These are phyloP conservation scores for Mamestra brassicae DNA, from an alignment of 2,888 invertebrate species.

Conservation along the genomic window DNA sequence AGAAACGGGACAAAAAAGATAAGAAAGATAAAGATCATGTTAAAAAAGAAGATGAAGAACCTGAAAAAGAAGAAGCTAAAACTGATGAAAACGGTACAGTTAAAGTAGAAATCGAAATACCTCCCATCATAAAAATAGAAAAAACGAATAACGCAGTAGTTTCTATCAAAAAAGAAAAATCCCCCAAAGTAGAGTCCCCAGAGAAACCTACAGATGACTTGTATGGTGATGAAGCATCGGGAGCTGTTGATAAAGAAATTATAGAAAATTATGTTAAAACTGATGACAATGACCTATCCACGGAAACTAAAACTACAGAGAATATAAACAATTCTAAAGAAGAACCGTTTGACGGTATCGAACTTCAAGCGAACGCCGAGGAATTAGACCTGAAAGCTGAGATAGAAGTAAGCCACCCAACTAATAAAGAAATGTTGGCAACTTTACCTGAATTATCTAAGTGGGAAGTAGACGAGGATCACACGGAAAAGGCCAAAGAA, in stretches of 20 bases:
- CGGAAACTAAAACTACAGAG: slow-evolving; percentile 76
- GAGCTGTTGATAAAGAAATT: slow-evolving; percentile 90
- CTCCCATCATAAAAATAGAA: slow-evolving; percentile 58
- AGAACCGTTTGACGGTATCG: slow-evolving; percentile 90
- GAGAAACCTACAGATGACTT: slow-evolving; percentile 81
- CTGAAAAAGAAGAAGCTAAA: slow-evolving; percentile 65
- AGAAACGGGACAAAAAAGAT: slow-evolving; percentile 90
- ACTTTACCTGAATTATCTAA: slow-evolving; percentile 95
- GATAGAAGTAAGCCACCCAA: slow-evolving; percentile 77
- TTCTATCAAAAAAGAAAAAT: slow-evolving; percentile 59
- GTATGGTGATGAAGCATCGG: slow-evolving; percentile 90
- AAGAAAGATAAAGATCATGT: slow-evolving; percentile 88
- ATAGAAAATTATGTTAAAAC: slow-evolving; percentile 90
- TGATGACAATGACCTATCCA: slow-evolving; percentile 73
- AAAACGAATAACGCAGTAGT: slow-evolving; percentile 57
- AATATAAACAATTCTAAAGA: slow-evolving; percentile 82
- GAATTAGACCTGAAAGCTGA: slow-evolving; percentile 90
- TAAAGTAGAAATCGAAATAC: slow-evolving; percentile 37
- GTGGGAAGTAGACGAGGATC: slow-evolving; percentile 95
- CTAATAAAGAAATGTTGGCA: slow-evolving; percentile 92
- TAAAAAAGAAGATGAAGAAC: slow-evolving; percentile 76
- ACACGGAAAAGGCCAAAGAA: slow-evolving; percentile 83
- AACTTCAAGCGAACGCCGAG: slow-evolving; percentile 90
- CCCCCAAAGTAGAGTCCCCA: slow-evolving; percentile 64
- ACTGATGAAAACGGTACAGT: slow-evolving; percentile 49